phyloP scores from a whole-genome alignment of 2,888 invertebrate species.

The Rhingia campestris region DNA sequence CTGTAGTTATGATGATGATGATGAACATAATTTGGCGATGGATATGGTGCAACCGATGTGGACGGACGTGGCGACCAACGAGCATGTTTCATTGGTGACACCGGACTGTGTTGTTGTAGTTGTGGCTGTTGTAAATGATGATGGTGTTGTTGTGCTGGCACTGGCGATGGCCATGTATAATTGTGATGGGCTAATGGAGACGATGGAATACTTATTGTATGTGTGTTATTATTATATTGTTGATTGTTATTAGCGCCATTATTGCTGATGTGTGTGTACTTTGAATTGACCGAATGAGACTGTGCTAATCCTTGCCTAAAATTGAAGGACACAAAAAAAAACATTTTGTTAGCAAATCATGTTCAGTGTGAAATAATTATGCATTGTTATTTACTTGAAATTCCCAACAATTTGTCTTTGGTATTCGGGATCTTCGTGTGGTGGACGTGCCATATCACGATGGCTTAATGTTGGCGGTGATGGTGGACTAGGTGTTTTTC shows the following conservation, averaged over 20 bases:
- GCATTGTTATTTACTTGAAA: constrained; percentile 83
- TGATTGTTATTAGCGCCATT: constrained; percentile 77
- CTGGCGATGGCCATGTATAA: constrained; percentile 80
- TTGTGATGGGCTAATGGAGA: constrained; percentile 82
- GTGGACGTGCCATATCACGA: constrained; percentile 96
- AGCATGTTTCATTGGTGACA: constrained; percentile 87
- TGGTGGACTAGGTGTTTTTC: constrained; percentile 88
- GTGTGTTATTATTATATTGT: constrained; percentile 74
- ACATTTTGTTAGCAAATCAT: background rate
- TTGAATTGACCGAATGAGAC: constrained; percentile 79
- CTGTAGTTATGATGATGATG: constrained; percentile 80
- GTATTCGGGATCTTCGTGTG: constrained; percentile 96
- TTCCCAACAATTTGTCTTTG: constrained; percentile 91
- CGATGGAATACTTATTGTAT: constrained; percentile 81
- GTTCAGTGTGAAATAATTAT: background rate
- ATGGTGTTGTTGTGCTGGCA: constrained; percentile 75
- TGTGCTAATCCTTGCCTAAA: constrained; percentile 84
- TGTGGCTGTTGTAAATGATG: constrained; percentile 74
- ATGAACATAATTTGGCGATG: constrained; percentile 81
- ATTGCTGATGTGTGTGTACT: constrained; percentile 76
- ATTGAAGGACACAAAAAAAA: constrained; percentile 12
- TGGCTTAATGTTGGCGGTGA: constrained; percentile 93
- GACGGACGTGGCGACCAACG: constrained; percentile 88
- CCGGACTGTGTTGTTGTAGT: constrained; percentile 76
- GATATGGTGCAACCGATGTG: constrained; percentile 83